Conservation (phyloP, 2,113 vertebrate species). For the Cinclus mexicanus region DNA sequence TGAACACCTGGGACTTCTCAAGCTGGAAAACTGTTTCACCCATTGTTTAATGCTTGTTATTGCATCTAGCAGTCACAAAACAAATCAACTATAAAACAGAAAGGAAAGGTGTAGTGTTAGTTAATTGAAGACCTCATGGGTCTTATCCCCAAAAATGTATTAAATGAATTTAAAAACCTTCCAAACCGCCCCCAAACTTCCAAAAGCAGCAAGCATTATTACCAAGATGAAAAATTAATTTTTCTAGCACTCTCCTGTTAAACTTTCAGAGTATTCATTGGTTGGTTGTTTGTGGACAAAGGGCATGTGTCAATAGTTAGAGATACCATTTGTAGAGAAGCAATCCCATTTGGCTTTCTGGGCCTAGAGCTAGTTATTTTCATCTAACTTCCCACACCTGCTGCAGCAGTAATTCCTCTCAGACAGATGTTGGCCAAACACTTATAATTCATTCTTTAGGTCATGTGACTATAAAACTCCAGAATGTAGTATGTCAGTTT, state of each 20-base stretch:
- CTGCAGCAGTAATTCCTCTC: background rate
- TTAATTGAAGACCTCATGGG: background rate
- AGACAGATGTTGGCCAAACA: background rate
- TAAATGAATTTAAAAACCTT: background rate
- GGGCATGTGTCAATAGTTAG: fast-evolving
- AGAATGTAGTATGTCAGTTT: background rate
- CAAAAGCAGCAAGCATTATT: background rate
- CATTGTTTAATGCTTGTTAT: background rate
- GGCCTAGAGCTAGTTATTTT: background rate
- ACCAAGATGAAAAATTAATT: background rate
- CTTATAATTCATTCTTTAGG: background rate
- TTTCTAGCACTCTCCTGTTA: background rate
- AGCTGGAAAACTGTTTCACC: background rate
- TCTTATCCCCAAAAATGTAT: background rate
- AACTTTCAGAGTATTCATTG: background rate
- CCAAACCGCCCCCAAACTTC: background rate
- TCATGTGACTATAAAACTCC: background rate
- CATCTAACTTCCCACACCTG: background rate
- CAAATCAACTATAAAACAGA: background rate
- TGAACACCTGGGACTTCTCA: background rate
- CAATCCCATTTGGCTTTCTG: background rate
- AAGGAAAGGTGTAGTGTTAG: background rate
- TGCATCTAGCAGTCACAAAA: background rate
- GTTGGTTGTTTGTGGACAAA: background rate
- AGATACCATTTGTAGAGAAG: background rate